These are phyloP conservation scores for Podocnemis expansa DNA, from an alignment of 2,113 vertebrate species.

Conservation along the genomic window DNA sequence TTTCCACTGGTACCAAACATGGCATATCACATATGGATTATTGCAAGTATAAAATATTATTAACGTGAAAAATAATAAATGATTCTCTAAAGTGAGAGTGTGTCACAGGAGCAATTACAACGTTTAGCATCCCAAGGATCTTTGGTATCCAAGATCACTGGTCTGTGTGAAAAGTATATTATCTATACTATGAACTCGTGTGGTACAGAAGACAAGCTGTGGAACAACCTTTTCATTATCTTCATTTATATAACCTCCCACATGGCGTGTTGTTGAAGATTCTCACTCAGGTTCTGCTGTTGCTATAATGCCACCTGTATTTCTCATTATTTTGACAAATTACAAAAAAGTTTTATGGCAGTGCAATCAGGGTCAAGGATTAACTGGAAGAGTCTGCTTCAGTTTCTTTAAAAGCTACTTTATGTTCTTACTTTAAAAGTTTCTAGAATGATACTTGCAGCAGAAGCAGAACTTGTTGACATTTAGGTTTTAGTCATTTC, in stretches of 20 bases:
- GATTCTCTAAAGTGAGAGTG: too few species aligned
- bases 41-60: too few species aligned
- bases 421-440: not conserved
- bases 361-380: not conserved
- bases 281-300: not conserved
- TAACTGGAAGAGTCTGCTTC: not conserved
- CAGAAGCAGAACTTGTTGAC: not conserved
- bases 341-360: not conserved
- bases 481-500: not conserved
- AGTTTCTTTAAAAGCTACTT: not conserved
- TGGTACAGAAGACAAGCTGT: not conserved
- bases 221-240: constrained; percentile 19
- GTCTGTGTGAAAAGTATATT: not conserved
- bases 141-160: not conserved
- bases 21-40: too few species aligned
- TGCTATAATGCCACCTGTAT: constrained; percentile 16
- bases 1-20: too few species aligned
- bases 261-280: not conserved
- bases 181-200: not conserved
- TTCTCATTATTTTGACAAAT: constrained; percentile 3
- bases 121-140: not conserved
- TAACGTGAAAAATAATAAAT: too few species aligned
- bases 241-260: not conserved
- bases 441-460: not conserved
- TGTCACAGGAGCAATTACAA: too few species aligned